These are phyloP conservation scores for Psittacara wagleri DNA, from an alignment of 2,113 vertebrate genomes.

Conservation along the genomic window DNA sequence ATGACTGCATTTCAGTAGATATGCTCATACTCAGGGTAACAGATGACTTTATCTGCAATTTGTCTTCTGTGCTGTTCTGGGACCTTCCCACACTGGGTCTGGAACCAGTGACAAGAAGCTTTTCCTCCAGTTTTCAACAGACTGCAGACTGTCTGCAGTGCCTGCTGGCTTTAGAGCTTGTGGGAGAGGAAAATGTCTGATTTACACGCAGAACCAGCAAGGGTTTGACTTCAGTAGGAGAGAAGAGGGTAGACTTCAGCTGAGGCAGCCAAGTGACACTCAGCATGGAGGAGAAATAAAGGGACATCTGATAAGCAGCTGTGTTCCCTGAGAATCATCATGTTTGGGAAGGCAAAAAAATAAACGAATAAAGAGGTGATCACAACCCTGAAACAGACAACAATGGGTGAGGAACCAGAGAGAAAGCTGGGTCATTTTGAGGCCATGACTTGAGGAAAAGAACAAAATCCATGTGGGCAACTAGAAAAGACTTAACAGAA, in stretches of 20 bases:
- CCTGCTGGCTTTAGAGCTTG: neutral
- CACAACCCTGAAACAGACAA: neutral
- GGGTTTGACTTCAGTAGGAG: neutral
- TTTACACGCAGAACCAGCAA: neutral
- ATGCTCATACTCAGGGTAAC: neutral
- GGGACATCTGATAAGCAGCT: constrained; percentile 43
- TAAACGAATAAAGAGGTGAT: neutral
- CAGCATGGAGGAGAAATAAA: constrained; percentile 40
- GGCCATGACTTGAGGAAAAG: neutral
- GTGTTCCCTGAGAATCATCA: neutral
- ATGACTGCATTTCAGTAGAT: neutral
- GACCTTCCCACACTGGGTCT: neutral
- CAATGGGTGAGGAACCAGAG: neutral
- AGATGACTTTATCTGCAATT: rapidly evolving
- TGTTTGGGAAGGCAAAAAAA: neutral
- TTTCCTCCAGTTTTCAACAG: neutral
- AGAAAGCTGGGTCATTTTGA: neutral
- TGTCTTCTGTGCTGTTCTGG: neutral
- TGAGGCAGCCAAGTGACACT: neutral
- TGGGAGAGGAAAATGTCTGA: neutral
- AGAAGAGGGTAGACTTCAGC: constrained; percentile 11
- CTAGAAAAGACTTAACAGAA: neutral
- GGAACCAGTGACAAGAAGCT: neutral
- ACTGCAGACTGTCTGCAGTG: neutral
- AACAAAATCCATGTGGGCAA: neutral